Evolutionary conservation across 2,888 invertebrate genomes (phyloP), one percentile per base, ranked within the genome.

Genomic region (Acanthopleura granulata): DNA sequence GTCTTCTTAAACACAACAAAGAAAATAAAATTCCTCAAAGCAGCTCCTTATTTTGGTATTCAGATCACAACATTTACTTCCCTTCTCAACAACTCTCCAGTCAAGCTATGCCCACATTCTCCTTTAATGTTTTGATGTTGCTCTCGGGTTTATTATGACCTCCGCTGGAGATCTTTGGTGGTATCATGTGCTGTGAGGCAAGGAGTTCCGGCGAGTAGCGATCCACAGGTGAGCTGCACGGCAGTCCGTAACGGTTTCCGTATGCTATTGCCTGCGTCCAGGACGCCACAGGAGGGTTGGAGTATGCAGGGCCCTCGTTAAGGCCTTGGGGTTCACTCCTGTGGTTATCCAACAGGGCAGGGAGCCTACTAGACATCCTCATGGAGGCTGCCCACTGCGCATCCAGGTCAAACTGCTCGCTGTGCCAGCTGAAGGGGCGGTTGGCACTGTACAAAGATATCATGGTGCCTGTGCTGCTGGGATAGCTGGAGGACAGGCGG

Each of bases 371-470:
- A 72, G 79, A 81, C 11, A 75, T 76, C 3, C 79, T 77, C 50
- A 76, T 75, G 49, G 72, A 14, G 27, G 62, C 80, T 62, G 27
- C 74, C 73, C 86, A 72, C 69, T 84, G 85, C 51, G 84, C 78
- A 74, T 89, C 88, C 27, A 87, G 78, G 74, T 87, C 86, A 79
- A 88, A 87, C 72, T 83, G 85, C 77, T 87, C 88, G 78, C 85
- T 85, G 77, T 89, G 88, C 89, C 89, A 89, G 74, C 87, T 87
- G 76, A 86, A 84, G 0, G 88, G 89, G 11, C 89, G 80, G 61
- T 78, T 72, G 0, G 72, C 81, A 1, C 80, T 76, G 16, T 80
- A 82, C 25, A 82, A 76, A 14, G 83, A 80, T 62, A 82, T 75
- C 78, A 83, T 79, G 0, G 85, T 84, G n/a, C 83, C 82, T 0